Evolutionary conservation across 2,888 invertebrate genomes (phyloP).

Genomic region (Hypomecis atomaria): DNA sequence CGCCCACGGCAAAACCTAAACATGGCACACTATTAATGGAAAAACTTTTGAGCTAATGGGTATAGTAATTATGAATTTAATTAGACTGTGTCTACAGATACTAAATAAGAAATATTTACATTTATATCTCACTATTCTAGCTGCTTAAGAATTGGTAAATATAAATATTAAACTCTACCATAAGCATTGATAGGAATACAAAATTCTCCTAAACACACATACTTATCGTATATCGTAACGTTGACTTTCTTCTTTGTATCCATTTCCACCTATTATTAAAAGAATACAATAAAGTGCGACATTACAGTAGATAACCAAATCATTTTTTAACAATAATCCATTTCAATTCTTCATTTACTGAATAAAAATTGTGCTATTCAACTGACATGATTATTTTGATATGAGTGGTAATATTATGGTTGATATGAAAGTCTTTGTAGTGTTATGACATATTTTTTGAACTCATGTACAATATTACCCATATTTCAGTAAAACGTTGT

Average conservation of each 20-base stretch:
- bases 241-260: constrained; percentile 31
- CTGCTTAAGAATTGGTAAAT: neutral
- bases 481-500: neutral
- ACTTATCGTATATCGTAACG: constrained; percentile 42
- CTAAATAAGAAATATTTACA: constrained; percentile 2
- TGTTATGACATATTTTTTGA: neutral
- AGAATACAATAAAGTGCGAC: constrained; percentile 8
- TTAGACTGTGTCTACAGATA: constrained; percentile 1
- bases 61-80: neutral
- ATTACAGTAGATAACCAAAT: neutral
- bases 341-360: too few relatives aligned
- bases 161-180: constrained; percentile 1
- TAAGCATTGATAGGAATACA: constrained; percentile 5
- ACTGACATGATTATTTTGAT: neutral
- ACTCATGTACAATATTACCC: neutral
- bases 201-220: constrained; percentile 17
- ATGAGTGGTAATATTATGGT: too few relatives aligned
- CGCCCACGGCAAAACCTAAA: constrained; percentile 3
- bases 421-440: neutral
- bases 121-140: constrained; percentile 8
- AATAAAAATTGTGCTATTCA: too few relatives aligned
- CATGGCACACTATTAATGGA: constrained; percentile 3
- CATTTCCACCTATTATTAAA: constrained; percentile 38
- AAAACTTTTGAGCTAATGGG: neutral
- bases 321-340: too few relatives aligned